phyloP scores from a whole-genome alignment of 2,888 invertebrate species.

The Drosophila maculinotata region DNA sequence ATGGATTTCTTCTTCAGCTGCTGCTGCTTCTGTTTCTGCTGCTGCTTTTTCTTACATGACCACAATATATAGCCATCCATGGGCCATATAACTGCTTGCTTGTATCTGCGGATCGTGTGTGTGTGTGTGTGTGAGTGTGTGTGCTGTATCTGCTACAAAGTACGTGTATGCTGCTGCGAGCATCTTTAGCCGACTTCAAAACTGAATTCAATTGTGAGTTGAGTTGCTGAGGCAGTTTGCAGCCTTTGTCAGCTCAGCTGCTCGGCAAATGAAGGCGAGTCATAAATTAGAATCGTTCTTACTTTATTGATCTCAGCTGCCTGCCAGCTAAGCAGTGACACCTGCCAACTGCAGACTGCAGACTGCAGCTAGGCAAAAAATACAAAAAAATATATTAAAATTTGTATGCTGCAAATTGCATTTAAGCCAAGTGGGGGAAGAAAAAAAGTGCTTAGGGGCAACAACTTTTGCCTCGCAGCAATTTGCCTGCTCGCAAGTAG shows the following conservation, averaged over 20 bases:
- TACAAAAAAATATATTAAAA: background rate
- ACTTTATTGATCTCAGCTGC: conserved; percentile 28
- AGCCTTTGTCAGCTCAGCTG: conserved; percentile 4
- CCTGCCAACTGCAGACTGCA: conserved; percentile 15
- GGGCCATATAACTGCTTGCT: conserved; percentile 49
- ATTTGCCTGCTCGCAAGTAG: conserved; percentile 46
- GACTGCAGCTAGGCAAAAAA: conserved; percentile 2
- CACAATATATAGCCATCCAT: conserved; percentile 58
- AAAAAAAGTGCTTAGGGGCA: conserved; percentile 32
- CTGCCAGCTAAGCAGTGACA: no score
- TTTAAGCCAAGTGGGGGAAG: conserved; percentile 39
- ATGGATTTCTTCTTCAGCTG: conserved; percentile 61
- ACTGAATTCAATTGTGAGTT: conserved; percentile 56
- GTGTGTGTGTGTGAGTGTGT: conserved; percentile 21
- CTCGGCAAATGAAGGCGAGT: no score
- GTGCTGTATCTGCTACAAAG: conserved; percentile 43
- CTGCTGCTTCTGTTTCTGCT: conserved; percentile 20
- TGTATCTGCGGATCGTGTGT: no score
- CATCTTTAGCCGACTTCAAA: conserved; percentile 37
- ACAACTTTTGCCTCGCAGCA: conserved; percentile 46
- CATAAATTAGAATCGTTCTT: conserved; percentile 30
- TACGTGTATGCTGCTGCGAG: conserved; percentile 18
- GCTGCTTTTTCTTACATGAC: conserved; percentile 56
- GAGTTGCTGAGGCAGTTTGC: conserved; percentile 11
- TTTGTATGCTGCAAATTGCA: conserved; percentile 51